Conservation (phyloP, 2,113 vertebrate genomes). For the Pitta sordida region DNA sequence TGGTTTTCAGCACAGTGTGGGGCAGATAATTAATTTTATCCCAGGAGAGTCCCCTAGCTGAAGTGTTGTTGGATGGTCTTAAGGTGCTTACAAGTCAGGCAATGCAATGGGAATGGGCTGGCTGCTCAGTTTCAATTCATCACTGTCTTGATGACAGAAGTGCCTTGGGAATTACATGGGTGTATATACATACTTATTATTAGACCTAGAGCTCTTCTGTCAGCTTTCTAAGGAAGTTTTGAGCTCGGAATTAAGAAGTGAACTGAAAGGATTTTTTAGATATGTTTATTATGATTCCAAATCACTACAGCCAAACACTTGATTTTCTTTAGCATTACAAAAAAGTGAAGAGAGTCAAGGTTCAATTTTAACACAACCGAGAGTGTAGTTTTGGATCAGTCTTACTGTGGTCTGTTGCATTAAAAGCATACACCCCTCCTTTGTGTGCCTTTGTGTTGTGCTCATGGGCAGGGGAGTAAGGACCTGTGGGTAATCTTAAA, state of each 20-base stretch:
- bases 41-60: neutral
- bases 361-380: neutral
- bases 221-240: neutral
- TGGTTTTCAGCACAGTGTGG: neutral
- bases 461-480: neutral
- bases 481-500: neutral
- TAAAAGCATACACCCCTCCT: neutral
- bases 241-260: neutral
- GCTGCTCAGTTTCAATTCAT: neutral
- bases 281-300: neutral
- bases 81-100: constrained; percentile 10
- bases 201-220: neutral
- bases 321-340: neutral
- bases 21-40: constrained; percentile 3
- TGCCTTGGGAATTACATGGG: neutral
- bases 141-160: neutral
- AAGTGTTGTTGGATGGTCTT: neutral
- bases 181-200: neutral
- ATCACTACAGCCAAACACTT: neutral
- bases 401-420: neutral
- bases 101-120: neutral
- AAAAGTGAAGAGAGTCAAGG: neutral
- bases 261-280: neutral
- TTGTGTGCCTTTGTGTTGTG: neutral
- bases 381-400: neutral